Evolutionary conservation across 1,140 invertebrate genomes (phyloP).

Genomic region (Chelonus insularis): DNA sequence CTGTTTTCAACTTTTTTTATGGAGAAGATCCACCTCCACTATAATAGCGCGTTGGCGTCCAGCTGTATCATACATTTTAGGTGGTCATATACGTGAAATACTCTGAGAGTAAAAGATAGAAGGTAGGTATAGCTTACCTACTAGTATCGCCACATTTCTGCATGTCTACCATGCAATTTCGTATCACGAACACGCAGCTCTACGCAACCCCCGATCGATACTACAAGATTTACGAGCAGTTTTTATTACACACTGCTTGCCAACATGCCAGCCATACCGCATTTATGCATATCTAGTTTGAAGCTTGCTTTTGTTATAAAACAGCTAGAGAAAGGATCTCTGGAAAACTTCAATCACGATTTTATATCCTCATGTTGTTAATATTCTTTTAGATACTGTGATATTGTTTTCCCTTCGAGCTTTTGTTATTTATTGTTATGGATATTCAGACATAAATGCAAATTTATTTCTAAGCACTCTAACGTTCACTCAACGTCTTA

Average conservation of each 20-base stretch:
- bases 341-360: constrained; percentile 3
- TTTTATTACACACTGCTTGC: constrained; percentile 5
- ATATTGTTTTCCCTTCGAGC: background rate
- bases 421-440: no score
- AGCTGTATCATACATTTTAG: constrained; percentile 4
- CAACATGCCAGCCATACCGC: background rate
- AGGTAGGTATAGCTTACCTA: background rate
- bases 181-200: constrained; percentile 13
- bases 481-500: no score
- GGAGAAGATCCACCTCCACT: constrained; percentile 11
- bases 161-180: constrained; percentile 14
- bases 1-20: constrained; percentile 24
- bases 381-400: background rate
- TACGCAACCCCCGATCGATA: constrained; percentile 13
- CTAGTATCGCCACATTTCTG: background rate
- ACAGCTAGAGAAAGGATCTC: background rate
- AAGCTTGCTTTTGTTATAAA: constrained; percentile 1
- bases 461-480: no score
- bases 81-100: background rate
- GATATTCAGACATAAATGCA: no score
- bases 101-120: background rate
- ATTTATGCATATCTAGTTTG: constrained; percentile 4
- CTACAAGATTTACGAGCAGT: constrained; percentile 16
- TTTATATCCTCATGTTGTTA: background rate
- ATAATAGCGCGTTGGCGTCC: constrained; percentile 4